phyloP scores from a whole-genome alignment of 1,140 invertebrate species.

The Solenopsis fugax region DNA sequence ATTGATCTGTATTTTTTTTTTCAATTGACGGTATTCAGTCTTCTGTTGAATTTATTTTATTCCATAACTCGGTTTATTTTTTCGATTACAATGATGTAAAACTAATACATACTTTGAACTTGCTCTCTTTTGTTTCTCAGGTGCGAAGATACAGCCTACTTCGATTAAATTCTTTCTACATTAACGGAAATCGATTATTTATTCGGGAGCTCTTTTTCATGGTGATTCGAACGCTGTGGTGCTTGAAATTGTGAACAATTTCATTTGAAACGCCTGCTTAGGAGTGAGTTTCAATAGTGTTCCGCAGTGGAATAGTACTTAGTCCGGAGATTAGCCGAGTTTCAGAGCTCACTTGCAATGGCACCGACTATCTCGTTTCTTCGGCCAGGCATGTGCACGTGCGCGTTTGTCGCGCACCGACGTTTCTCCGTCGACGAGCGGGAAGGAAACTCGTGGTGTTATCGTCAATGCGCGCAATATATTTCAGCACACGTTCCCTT shows the following conservation, averaged over 20 bases:
- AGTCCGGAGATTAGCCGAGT: conserved; percentile 69
- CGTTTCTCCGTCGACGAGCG: conserved; percentile 35
- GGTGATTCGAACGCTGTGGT: neutral
- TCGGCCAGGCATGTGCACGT: conserved; percentile 27
- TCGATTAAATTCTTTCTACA: neutral
- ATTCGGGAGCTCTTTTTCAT: neutral
- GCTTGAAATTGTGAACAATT: conserved; percentile 52
- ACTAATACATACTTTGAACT: neutral
- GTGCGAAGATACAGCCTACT: neutral
- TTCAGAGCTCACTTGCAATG: conserved; percentile 64
- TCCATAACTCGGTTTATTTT: neutral
- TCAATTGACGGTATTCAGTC: neutral
- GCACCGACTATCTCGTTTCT: conserved; percentile 63
- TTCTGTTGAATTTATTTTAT: neutral
- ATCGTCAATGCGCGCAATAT: conserved; percentile 68
- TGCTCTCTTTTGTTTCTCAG: neutral
- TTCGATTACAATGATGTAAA: neutral
- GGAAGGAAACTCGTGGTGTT: conserved; percentile 66
- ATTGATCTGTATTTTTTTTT: neutral
- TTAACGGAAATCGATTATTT: conserved; percentile 16
- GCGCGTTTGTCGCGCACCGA: neutral
- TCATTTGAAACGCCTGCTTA: neutral
- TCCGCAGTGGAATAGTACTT: conserved; percentile 50
- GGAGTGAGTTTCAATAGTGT: conserved; percentile 56
- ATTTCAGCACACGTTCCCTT: conserved; percentile 62